Conservation (phyloP, 2,888 invertebrate genomes). For the Psylliodes chrysocephalus region DNA sequence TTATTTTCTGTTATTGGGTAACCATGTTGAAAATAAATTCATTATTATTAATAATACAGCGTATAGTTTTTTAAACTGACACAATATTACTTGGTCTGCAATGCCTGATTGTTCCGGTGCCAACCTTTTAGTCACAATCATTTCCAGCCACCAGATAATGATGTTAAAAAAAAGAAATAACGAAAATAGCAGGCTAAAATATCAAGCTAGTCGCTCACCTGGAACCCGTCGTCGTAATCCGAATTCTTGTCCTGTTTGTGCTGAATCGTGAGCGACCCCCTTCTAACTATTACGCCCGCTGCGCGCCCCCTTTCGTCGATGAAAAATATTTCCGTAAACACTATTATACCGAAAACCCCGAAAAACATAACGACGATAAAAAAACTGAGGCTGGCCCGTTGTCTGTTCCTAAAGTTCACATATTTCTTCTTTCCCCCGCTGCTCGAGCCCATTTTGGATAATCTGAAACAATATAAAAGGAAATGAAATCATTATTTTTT, state of each 20-base stretch:
- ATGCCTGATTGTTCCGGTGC: no score
- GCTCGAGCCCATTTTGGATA: conserved; percentile 55
- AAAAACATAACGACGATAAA: conserved; percentile 92
- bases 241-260: conserved; percentile 70
- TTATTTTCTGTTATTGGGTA: no score
- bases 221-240: conserved; percentile 77
- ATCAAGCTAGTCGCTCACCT: conserved; percentile 58
- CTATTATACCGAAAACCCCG: conserved; percentile 87
- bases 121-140: no score
- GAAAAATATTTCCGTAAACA: conserved; percentile 84
- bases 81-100: no score
- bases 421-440: conserved; percentile 59
- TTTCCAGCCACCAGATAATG: no score
- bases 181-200: no score
- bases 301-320: conserved; percentile 72
- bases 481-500: conserved; percentile 1
- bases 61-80: no score
- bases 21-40: no score
- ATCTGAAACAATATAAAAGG: conserved; percentile 24
- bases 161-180: no score
- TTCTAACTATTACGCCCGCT: conserved; percentile 66
- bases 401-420: conserved; percentile 69
- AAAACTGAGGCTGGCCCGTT: conserved; percentile 89
- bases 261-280: conserved; percentile 67
- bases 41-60: no score